Conservation (phyloP, 2,888 invertebrate genomes). For the Autographa gamma region DNA sequence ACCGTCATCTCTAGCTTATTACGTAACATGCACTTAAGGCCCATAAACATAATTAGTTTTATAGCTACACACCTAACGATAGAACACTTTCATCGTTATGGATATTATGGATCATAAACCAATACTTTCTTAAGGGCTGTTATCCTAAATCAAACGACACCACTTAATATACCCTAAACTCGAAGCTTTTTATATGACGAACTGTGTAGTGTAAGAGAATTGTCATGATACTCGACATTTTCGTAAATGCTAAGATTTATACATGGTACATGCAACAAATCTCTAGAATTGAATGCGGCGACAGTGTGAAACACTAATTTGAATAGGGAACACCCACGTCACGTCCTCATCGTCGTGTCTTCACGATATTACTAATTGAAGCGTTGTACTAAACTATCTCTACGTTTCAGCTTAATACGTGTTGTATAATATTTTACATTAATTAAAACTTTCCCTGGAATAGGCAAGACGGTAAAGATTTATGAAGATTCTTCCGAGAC, state of each 20-base stretch:
- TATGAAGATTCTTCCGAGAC: slow-evolving; percentile 24
- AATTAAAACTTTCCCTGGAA: slow-evolving; percentile 22
- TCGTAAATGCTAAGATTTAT: background rate
- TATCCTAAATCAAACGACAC: slow-evolving; percentile 13
- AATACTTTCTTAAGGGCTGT: slow-evolving; percentile 37
- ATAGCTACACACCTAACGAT: slow-evolving; percentile 43
- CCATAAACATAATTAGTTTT: slow-evolving; percentile 62
- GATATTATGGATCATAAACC: slow-evolving; percentile 43
- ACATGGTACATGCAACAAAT: slow-evolving; percentile 15
- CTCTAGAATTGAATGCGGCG: slow-evolving; percentile 33
- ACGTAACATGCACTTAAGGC: slow-evolving; percentile 20
- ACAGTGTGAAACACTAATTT: slow-evolving; percentile 44
- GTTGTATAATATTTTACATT: slow-evolving; percentile 11
- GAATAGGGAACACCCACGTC: slow-evolving; percentile 68
- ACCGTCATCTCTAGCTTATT: slow-evolving; percentile 30
- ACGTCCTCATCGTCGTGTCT: slow-evolving; percentile 34
- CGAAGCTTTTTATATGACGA: background rate
- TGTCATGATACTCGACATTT: background rate
- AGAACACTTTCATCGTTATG: slow-evolving; percentile 33
- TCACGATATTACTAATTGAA: slow-evolving; percentile 65
- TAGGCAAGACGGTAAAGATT: slow-evolving; percentile 29
- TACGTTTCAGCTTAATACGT: slow-evolving; percentile 11
- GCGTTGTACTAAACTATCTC: slow-evolving; percentile 58
- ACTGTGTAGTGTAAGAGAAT: background rate
- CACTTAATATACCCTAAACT: slow-evolving; percentile 6